phyloP scores from a whole-genome alignment of 2,797 vertebrate genomes.

The Ataeniobius toweri region DNA sequence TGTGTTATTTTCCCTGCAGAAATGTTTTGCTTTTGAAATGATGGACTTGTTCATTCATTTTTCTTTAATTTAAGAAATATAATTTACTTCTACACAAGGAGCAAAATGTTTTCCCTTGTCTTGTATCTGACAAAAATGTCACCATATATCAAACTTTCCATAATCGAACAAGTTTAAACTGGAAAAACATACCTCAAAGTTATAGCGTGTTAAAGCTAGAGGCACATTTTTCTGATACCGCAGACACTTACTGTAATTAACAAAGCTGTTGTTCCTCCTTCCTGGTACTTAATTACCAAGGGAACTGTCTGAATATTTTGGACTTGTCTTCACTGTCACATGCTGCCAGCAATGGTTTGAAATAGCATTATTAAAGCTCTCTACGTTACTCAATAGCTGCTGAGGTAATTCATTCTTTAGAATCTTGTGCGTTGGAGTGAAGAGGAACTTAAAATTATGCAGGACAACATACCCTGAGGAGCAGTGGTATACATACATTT shows the following conservation, averaged over 20 bases:
- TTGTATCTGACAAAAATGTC: background rate
- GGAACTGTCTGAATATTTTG: background rate
- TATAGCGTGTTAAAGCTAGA: background rate
- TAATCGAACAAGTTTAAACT: background rate
- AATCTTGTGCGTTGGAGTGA: background rate
- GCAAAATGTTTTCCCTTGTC: background rate
- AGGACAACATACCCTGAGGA: background rate
- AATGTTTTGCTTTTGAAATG: background rate
- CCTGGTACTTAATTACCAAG: background rate
- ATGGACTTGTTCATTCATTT: background rate
- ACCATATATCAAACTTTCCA: background rate
- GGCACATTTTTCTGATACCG: background rate
- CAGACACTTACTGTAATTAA: background rate
- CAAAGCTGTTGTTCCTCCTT: background rate
- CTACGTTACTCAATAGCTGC: background rate
- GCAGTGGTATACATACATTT: background rate
- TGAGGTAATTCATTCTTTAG: background rate
- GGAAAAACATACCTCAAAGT: background rate
- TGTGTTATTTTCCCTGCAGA: background rate
- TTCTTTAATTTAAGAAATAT: background rate
- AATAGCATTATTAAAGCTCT: background rate
- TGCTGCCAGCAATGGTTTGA: background rate
- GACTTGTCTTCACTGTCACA: background rate
- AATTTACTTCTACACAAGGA: background rate
- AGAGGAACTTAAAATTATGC: background rate